Base-by-base conservation (phyloP, 2,797 vertebrate species). In the Coracias cyanogaster region DNA sequence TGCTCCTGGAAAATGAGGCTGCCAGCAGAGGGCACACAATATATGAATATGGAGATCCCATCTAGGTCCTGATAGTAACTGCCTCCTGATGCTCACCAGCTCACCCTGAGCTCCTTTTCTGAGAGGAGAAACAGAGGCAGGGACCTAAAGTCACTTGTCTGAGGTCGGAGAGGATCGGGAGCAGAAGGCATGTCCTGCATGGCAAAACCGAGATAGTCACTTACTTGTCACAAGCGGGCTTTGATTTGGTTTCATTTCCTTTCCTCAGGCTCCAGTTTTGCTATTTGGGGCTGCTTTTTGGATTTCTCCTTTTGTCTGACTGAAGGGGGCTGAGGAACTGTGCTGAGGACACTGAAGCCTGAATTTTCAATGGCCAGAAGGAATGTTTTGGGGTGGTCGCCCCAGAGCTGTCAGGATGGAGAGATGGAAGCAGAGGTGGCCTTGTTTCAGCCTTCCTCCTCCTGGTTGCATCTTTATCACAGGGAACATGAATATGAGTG, bases 1-100 rank as follows among this genome's bases (percentile, higher is more conserved):
- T 0, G 62, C 78, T 93, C 69, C 54, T 72, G 79, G 79, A 64
- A 64, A 33, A 83, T 3, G 70, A 41, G 70, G 62, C 87, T 19
- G 62, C 96, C 96, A 94, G 96, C 93, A 97, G 96, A 96, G 96
- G 96, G 96, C 91, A 83, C 81, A 45, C 95, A 16, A 17, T 80
- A 13, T 18, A 70, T 94, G 82, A 51, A 72, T 46, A 93, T 91
- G 91, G 12, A 65, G 69, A 72, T 88, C 7, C 48, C 29, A 3
- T 26, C 7, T 6, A 52, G 83, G 82, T 57, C 60, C 82, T 48
- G 22, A 5, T 3, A 35, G 54, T 3, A 39, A 2, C 26, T 15
- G 37, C 43, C 25, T 28, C 33, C 31, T 33, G 3, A 29, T 0
- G 15, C 46, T 37, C 12, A 7, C 14, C 70, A 7, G 55, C 18